A percentile compares a stretch with the other conserved stretches of the same genome.
phyloP scores from a whole-genome alignment of 2,113 vertebrate genomes.

The Poecile atricapillus region DNA sequence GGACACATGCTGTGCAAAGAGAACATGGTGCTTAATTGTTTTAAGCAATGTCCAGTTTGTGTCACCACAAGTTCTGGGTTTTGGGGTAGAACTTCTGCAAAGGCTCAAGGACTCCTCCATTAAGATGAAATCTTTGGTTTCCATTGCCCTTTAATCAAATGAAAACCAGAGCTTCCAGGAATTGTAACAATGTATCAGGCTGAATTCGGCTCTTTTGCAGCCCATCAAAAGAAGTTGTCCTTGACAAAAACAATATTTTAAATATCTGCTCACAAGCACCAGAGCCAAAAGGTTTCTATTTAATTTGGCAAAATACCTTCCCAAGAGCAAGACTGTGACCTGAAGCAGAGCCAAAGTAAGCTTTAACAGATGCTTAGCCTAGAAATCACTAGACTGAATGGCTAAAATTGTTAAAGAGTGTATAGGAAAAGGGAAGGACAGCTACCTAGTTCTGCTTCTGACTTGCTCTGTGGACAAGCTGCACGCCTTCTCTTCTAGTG shows the following conservation, averaged over 20 bases:
- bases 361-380: conserved; percentile 47
- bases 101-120: background rate
- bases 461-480: background rate
- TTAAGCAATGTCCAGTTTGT: background rate
- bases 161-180: conserved; percentile 36
- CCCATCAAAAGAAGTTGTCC: conserved; percentile 40
- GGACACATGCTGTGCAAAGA: background rate
- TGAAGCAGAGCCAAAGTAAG: conserved; percentile 54
- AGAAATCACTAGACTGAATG: conserved; percentile 5
- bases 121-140: conserved; percentile 10
- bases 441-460: background rate
- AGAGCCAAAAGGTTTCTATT: conserved; percentile 33
- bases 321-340: background rate
- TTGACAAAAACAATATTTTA: conserved; percentile 56
- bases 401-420: background rate
- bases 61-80: background rate
- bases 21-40: background rate
- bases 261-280: conserved; percentile 26
- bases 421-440: background rate
- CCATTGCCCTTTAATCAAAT: conserved; percentile 30
- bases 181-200: conserved; percentile 32
- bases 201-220: conserved; percentile 43
- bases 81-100: background rate
- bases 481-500: background rate
- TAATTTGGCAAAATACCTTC: conserved; percentile 52